These are phyloP conservation scores for Clunio marinus DNA, from an alignment of 2,888 invertebrate species.

Conservation along the genomic window DNA sequence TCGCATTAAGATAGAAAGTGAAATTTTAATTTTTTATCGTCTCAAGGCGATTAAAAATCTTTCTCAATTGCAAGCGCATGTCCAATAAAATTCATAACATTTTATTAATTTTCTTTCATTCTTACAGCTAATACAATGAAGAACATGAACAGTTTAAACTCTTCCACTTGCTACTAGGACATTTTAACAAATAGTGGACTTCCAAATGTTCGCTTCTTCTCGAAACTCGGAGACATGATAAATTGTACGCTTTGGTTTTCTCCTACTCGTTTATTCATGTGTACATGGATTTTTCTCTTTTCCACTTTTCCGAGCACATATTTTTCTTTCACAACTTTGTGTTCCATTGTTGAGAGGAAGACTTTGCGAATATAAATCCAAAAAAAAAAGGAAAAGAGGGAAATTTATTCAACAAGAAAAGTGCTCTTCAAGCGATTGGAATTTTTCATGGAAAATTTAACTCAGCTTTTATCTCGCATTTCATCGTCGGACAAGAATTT, in stretches of 20 bases:
- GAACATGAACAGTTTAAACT: too few relatives aligned
- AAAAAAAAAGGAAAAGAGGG: neutral
- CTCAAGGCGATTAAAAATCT: too few relatives aligned
- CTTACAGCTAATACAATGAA: too few relatives aligned
- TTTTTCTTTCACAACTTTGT: neutral
- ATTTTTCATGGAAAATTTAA: constrained; percentile 18
- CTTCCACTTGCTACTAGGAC: neutral
- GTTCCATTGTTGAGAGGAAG: neutral
- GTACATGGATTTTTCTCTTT: constrained; percentile 4
- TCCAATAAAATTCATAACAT: constrained; percentile 36
- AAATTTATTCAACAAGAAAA: constrained; percentile 13
- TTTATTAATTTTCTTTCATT: constrained; percentile 34
- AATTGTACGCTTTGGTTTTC: constrained; percentile 26
- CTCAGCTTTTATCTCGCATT: neutral
- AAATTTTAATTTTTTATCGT: too few relatives aligned
- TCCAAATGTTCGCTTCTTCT: neutral
- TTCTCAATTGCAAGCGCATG: constrained; percentile 20
- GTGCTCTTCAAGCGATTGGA: constrained; percentile 1
- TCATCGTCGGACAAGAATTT: neutral
- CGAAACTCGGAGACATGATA: constrained; percentile 29
- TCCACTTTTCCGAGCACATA: neutral
- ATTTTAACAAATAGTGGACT: neutral
- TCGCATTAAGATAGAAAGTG: too few relatives aligned
- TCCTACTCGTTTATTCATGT: neutral
- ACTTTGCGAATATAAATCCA: neutral